Evolutionary conservation across 2,888 invertebrate genomes (phyloP).

Genomic region (Metalampra italica): DNA sequence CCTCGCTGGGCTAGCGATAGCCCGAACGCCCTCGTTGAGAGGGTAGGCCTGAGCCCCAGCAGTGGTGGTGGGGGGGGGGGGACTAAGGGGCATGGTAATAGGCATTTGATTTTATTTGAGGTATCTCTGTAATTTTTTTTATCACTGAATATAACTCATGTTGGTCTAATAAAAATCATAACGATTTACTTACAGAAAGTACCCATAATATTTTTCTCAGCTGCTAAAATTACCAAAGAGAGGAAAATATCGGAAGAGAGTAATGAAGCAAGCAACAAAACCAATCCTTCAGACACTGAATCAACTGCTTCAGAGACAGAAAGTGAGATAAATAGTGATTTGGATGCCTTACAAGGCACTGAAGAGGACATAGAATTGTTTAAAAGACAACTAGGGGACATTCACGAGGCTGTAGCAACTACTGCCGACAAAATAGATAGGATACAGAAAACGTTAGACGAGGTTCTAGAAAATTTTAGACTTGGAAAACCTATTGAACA

Average conservation of each 20-base stretch:
- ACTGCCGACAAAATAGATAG: slow-evolving; percentile 76
- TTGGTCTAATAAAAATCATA: neutral
- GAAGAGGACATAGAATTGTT: slow-evolving; percentile 68
- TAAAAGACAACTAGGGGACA: slow-evolving; percentile 68
- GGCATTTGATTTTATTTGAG: too few species aligned
- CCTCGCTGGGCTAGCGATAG: too few species aligned
- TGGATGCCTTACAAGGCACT: slow-evolving; percentile 38
- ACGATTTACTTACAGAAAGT: slow-evolving; percentile 65
- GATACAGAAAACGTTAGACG: slow-evolving; percentile 73
- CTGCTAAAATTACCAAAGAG: slow-evolving; percentile 80
- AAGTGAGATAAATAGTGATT: slow-evolving; percentile 28
- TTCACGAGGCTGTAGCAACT: slow-evolving; percentile 73
- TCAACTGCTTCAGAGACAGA: slow-evolving; percentile 43
- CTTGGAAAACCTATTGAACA: slow-evolving; percentile 52
- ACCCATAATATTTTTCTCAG: slow-evolving; percentile 94
- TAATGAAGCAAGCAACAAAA: slow-evolving; percentile 20
- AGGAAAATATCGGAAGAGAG: slow-evolving; percentile 62
- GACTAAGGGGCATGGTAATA: too few species aligned
- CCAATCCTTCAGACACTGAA: slow-evolving; percentile 44
- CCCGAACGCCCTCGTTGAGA: too few species aligned
- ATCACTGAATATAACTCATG: too few species aligned
- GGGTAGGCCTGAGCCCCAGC: too few species aligned
- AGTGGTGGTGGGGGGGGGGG: too few species aligned
- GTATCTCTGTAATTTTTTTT: too few species aligned
- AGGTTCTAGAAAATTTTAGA: slow-evolving; percentile 55